Evolutionary conservation across 2,888 invertebrate species (phyloP), one percentile per base, ranked within the genome.

Genomic region (Eupithecia centaureata): DNA sequence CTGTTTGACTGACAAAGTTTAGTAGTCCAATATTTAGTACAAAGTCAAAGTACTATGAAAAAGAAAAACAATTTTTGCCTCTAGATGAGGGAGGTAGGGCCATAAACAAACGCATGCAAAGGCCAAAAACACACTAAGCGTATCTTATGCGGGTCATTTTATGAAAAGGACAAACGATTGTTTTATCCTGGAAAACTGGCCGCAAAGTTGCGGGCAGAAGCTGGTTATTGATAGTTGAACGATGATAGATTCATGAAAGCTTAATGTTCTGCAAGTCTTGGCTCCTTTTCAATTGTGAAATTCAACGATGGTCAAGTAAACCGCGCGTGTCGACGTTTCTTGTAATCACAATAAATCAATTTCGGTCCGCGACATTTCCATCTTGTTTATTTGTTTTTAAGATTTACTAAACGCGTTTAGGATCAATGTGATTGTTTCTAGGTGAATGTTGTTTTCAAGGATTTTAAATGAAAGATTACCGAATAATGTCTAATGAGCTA

Each of bases 291-390:
- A 54, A 54, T 30, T 54, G 28, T 54, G 28, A 54, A 54, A 54
- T 54, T 54, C 28, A 54, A 52, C 27, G 12, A 28, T 54, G n/a
- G 54, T 54, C 2, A 54, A n/a, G 54, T 28, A 54, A 54, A 54
- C n/a, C n/a, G 28, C 30, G n/a, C 3, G 28, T 28, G 28, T 8
- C 54, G 28, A 27, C 51, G 52, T 54, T 3, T 54, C 8, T 30
- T 30, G 54, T 28, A 28, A 30, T 3, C 28, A 15, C 27, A 30
- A 54, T 54, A 54, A 54, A 54, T 54, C 28, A 54, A 28, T 2
- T 28, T 54, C n/a, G 0, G n/a, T 28, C 27, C n/a, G 28, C 54
- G 18, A 18, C 8, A 8, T 10, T 10, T 42, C 28, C 5, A 28
- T 25, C 1, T 25, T 25, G 51, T 27, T 15, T 27, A 13, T 27